A percentile compares a stretch with the other conserved stretches of the same genome.
Evolutionary conservation across 2,888 invertebrate genomes (phyloP).

Genomic region (Acholoe squamosa): DNA sequence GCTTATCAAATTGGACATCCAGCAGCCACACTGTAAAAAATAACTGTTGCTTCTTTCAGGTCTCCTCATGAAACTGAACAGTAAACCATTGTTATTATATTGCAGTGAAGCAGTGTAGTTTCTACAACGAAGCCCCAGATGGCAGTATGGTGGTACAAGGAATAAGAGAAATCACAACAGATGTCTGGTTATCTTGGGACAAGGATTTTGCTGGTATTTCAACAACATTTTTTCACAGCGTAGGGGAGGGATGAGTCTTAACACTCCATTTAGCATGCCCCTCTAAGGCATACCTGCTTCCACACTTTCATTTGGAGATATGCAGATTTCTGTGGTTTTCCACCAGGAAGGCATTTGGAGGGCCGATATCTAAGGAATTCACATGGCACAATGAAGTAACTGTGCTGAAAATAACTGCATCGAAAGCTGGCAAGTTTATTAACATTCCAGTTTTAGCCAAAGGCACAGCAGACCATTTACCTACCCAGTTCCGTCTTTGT

Average conservation of each 20-base stretch:
- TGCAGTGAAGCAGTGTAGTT: no score
- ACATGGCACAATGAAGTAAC: background rate
- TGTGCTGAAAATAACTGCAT: background rate
- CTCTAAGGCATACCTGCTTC: background rate
- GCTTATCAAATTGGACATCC: conserved; percentile 5
- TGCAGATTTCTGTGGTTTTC: conserved; percentile 3
- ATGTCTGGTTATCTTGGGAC: no score
- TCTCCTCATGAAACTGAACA: no score
- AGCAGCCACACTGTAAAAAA: no score
- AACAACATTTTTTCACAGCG: no score
- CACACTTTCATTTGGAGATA: background rate
- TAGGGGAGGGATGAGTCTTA: background rate
- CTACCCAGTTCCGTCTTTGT: no score
- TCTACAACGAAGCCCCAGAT: no score
- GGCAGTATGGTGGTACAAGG: no score
- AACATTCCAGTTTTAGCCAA: background rate
- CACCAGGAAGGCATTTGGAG: background rate
- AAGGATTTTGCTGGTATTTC: no score
- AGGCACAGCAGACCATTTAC: background rate
- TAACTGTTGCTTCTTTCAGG: no score
- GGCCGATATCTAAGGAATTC: background rate
- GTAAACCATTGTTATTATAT: no score
- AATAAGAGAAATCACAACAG: no score
- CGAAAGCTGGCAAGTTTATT: background rate
- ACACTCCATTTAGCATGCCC: background rate